Conservation (phyloP, 2,113 vertebrate species). For the Megaptera novaeangliae region DNA sequence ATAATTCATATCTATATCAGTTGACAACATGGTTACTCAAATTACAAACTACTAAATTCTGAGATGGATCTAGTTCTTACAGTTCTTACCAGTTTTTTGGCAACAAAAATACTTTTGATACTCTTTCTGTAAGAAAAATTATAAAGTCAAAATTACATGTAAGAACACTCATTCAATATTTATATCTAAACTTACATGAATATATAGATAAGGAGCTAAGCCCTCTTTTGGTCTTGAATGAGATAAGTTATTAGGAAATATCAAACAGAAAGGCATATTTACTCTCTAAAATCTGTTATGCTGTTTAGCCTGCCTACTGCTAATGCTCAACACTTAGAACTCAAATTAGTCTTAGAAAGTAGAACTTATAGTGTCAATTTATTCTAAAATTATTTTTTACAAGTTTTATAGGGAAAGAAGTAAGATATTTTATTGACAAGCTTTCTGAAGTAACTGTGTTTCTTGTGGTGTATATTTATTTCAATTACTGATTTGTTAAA, state of each 20-base stretch:
- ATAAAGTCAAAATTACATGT: neutral
- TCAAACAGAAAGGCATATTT: neutral
- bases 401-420: neutral
- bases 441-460: neutral
- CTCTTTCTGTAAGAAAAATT: neutral
- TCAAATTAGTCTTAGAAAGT: neutral
- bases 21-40: neutral
- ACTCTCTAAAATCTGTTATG: neutral
- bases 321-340: neutral
- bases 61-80: neutral
- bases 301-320: neutral
- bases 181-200: neutral
- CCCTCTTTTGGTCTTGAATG: neutral
- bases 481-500: neutral
- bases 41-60: neutral
- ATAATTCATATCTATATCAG: neutral
- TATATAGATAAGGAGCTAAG: neutral
- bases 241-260: neutral
- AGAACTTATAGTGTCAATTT: neutral
- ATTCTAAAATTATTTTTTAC: neutral
- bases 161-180: neutral
- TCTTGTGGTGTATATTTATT: neutral
- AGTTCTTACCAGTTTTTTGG: neutral
- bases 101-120: neutral
- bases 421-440: neutral